Base-by-base conservation (phyloP, 2,888 invertebrate species). In the Stratiomys singularior region DNA sequence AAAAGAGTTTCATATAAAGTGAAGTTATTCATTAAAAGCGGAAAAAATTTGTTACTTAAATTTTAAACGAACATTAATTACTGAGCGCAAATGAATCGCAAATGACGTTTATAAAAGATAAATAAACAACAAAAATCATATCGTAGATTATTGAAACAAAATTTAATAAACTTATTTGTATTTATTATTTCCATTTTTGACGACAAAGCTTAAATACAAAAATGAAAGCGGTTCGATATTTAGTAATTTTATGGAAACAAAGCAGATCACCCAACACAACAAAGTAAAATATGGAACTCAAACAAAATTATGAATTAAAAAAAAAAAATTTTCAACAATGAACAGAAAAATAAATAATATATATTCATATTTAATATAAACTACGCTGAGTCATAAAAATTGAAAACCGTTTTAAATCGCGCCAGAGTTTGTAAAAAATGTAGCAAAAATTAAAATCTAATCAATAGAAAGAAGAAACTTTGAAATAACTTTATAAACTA, bases 381-480 rank as follows among this genome's bases (percentile, higher is more conserved):
- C 4, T 13, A 52, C 52, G 15, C 18, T 52, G 18, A 52, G 52
- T 52, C 52, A 52, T 52, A n/a, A 52, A 52, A 18, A 37, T 37
- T 13, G 15, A 60, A 9, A 60, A 21, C 58, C 11, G 21, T 60
- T 67, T 44, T 25, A 67, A 21, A 44, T 67, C 21, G 44, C 46
- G 30, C 64, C 30, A 37, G 5, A 44, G 44, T 67, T 67, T 67
- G 67, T 67, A 67, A 67, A 67, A 66, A 67, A 15, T 78, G 76
- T 77, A 81, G 78, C 72, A 80, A 46, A 69, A 77, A 77, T 77
- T 64, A 56, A 77, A 78, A 56, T 74, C 71, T 37, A 37, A 37
- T 37, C 37, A 37, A 77, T 80, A 80, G 67, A 78, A 76, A 74
- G 77, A 76, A 78, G 63, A 52, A 7, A 13, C 52, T n/a, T n/a